Conservation (phyloP, 2,797 vertebrate genomes). For the Bufotes viridis region DNA sequence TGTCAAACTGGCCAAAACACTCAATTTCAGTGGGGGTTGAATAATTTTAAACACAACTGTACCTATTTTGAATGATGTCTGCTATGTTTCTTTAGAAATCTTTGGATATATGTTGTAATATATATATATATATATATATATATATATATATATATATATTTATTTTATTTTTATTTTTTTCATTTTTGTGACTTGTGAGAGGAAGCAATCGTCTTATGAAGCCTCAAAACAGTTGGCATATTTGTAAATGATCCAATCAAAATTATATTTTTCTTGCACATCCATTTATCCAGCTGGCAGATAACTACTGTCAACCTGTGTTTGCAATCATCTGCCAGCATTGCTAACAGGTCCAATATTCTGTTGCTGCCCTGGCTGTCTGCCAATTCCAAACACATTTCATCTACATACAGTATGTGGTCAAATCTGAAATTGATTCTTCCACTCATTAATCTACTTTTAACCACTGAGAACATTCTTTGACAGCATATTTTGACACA, state of each 20-base stretch:
- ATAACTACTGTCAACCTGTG: background rate
- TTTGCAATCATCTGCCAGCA: conserved; percentile 20
- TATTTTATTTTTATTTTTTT: background rate
- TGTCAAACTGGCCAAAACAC: too few species aligned
- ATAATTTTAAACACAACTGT: too few species aligned
- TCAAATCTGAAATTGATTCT: background rate
- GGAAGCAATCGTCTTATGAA: background rate
- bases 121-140: too few species aligned
- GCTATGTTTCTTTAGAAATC: background rate
- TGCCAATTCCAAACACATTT: background rate
- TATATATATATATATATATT: too few species aligned
- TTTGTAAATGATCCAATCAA: background rate
- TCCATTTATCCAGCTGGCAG: background rate
- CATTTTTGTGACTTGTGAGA: background rate
- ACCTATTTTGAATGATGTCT: too few species aligned
- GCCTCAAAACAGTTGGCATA: background rate
- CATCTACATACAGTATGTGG: background rate
- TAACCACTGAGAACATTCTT: background rate
- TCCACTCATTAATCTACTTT: background rate
- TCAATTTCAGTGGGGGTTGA: too few species aligned
- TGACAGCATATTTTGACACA: background rate
- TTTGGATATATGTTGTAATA: background rate
- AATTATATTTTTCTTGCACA: background rate
- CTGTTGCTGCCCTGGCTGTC: background rate
- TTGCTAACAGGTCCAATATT: background rate